Percentiles rank a stretch among this genome's conserved stretches.
phyloP scores from a whole-genome alignment of 2,113 vertebrate species.

The Aspidoscelis tigris region DNA sequence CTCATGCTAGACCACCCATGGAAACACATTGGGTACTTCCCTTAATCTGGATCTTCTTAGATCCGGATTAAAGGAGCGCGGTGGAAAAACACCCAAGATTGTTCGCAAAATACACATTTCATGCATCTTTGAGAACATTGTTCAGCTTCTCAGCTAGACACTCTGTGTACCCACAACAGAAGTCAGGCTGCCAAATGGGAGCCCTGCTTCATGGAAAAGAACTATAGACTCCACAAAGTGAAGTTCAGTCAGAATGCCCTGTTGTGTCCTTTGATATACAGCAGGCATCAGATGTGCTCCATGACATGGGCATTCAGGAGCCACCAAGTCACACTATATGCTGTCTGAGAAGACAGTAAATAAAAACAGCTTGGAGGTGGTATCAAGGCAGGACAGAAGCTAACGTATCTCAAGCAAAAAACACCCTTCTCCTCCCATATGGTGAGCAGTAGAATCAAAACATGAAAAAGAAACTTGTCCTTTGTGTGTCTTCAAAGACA shows the following conservation, averaged over 20 bases:
- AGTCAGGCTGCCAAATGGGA: not conserved
- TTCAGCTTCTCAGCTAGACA: not conserved
- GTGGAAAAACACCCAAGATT: not conserved
- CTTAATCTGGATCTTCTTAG: too few relatives aligned
- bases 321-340: not conserved
- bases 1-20: too few relatives aligned
- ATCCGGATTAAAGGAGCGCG: too few relatives aligned
- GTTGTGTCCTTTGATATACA: not conserved
- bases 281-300: not conserved
- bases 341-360: not conserved
- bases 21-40: too few relatives aligned
- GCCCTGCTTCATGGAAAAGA: not conserved
- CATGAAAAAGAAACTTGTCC: slow-evolving; percentile 11
- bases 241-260: not conserved
- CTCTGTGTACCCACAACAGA: not conserved
- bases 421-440: not conserved
- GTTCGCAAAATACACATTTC: not conserved
- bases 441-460: not conserved
- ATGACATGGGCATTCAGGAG: not conserved
- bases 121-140: not conserved
- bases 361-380: not conserved
- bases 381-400: not conserved
- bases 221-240: not conserved
- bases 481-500: not conserved
- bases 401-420: not conserved